These are phyloP conservation scores for Clitarchus hookeri DNA, from an alignment of 2,888 invertebrate species.

Conservation along the genomic window DNA sequence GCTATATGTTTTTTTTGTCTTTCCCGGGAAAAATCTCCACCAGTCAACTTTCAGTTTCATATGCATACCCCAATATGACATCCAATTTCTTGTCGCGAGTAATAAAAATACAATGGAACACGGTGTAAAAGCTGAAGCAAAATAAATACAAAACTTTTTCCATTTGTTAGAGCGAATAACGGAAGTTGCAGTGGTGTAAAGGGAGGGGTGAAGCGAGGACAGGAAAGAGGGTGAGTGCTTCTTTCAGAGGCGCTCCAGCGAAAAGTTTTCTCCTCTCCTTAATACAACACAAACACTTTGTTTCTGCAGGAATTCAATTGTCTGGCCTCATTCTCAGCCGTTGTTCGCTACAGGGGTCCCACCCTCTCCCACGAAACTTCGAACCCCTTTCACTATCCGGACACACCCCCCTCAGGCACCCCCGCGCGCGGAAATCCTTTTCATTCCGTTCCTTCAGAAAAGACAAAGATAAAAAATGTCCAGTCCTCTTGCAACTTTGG, in stretches of 20 bases:
- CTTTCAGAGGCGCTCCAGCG: slow-evolving; percentile 24
- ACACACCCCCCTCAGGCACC: background rate
- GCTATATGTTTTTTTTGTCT: background rate
- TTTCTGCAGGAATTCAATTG: slow-evolving; percentile 32
- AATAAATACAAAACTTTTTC: slow-evolving; percentile 25
- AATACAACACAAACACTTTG: slow-evolving; percentile 33
- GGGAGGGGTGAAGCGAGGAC: background rate
- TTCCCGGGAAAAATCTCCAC: background rate
- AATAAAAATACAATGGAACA: slow-evolving; percentile 14
- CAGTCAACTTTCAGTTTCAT: background rate
- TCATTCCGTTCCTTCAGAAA: slow-evolving; percentile 10
- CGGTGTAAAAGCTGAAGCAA: background rate
- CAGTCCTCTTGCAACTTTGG: background rate
- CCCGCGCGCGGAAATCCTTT: slow-evolving; percentile 18
- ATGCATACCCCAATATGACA: slow-evolving; percentile 14
- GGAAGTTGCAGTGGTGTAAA: background rate
- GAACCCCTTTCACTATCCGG: background rate
- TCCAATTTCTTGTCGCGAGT: slow-evolving; percentile 9
- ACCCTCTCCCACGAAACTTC: background rate
- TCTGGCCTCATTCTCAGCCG: slow-evolving; percentile 25
- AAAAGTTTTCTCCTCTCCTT: slow-evolving; percentile 26
- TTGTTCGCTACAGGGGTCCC: slow-evolving; percentile 3
- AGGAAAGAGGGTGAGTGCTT: slow-evolving; percentile 16
- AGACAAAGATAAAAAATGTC: slow-evolving; percentile 8
- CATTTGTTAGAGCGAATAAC: slow-evolving; percentile 18